These are phyloP conservation scores for Morone saxatilis DNA, from an alignment of 2,113 vertebrate genomes.

Conservation along the genomic window DNA sequence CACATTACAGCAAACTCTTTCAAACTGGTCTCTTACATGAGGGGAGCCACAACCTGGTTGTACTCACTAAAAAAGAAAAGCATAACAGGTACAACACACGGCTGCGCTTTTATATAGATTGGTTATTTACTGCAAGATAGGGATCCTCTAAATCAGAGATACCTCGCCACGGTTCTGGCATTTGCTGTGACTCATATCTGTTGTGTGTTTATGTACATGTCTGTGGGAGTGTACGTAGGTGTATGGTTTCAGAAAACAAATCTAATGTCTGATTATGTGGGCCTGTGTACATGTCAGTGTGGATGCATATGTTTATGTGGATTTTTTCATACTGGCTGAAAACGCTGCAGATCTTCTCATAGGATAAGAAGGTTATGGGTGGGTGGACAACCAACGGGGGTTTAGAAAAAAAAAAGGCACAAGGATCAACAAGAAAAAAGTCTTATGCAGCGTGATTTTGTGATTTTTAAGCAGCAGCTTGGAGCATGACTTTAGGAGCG, in stretches of 20 bases:
- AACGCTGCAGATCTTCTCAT: constrained; percentile 7
- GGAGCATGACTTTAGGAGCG: constrained; percentile 52
- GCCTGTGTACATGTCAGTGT: background rate
- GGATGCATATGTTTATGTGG: background rate
- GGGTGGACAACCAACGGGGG: constrained; percentile 22
- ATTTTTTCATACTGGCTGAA: background rate
- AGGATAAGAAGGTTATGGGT: constrained; percentile 24
- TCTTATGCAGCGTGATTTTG: constrained; percentile 26
- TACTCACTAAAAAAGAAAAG: background rate
- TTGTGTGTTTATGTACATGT: constrained; percentile 21
- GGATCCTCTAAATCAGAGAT: constrained; percentile 11
- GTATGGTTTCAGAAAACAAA: constrained; percentile 28
- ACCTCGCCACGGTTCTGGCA: constrained; percentile 32
- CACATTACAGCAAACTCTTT: constrained; percentile 1
- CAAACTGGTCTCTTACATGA: constrained; percentile 22
- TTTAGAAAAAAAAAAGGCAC: background rate
- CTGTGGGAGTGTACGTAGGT: constrained; percentile 19
- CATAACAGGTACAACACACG: background rate
- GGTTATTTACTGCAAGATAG: background rate
- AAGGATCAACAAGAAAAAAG: constrained; percentile 12
- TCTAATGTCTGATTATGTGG: background rate
- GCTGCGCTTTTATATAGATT: background rate
- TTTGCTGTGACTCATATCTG: constrained; percentile 51
- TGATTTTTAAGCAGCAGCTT: constrained; percentile 46
- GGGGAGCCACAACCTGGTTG: background rate